These are phyloP conservation scores for Nannobrachium achirus DNA, from an alignment of 2,113 vertebrate species.

Conservation along the genomic window DNA sequence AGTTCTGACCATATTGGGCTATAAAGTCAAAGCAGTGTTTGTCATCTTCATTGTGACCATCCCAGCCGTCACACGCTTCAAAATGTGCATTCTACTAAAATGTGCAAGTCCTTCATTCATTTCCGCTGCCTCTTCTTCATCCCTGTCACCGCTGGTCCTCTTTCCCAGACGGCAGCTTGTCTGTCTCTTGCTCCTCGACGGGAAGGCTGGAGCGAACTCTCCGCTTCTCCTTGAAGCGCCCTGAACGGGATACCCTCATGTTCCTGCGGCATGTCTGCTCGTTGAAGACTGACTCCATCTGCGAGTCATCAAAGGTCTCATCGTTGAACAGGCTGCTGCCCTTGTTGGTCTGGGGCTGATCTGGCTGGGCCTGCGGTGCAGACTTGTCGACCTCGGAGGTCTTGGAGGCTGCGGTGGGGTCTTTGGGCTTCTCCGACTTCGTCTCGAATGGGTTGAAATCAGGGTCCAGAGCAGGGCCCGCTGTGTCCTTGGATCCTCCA, in stretches of 20 bases:
- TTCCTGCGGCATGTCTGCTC: slow-evolving; percentile 85
- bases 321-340: slow-evolving; percentile 40
- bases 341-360: slow-evolving; percentile 42
- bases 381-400: neutral
- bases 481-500: slow-evolving; percentile 26
- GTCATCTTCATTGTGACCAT: slow-evolving; percentile 38
- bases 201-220: slow-evolving; percentile 84
- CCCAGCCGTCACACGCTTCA: slow-evolving; percentile 13
- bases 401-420: slow-evolving; percentile 9
- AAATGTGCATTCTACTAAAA: slow-evolving; percentile 11
- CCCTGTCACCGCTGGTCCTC: slow-evolving; percentile 50
- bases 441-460: slow-evolving; percentile 66
- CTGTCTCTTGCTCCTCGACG: slow-evolving; percentile 79
- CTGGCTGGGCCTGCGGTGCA: slow-evolving; percentile 37
- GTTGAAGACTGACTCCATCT: slow-evolving; percentile 72
- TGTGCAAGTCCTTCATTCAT: slow-evolving; percentile 38
- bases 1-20: slow-evolving; percentile 5
- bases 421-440: slow-evolving; percentile 38
- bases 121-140: neutral
- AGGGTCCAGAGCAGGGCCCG: neutral
- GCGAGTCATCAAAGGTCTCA: slow-evolving; percentile 74
- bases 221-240: slow-evolving; percentile 90
- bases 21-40: slow-evolving; percentile 19
- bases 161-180: slow-evolving; percentile 41
- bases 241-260: slow-evolving; percentile 90